Evolutionary conservation across 2,797 vertebrate genomes (phyloP), one percentile per base, ranked within the genome.

Genomic region (Dipus sagitta): DNA sequence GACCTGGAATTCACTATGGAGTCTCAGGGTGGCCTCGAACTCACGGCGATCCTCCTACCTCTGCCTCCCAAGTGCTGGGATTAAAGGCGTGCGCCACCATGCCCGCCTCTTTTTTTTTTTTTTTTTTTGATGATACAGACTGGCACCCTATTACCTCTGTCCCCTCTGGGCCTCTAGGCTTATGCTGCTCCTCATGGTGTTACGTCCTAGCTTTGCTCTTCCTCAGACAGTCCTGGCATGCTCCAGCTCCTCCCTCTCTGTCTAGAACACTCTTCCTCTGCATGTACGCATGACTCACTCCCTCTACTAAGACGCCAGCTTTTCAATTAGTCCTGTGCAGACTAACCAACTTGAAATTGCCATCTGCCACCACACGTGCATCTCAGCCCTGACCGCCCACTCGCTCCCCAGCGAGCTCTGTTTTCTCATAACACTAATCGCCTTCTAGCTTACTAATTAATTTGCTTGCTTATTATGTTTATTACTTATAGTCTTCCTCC

Each of bases 221-320:
- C 42, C 60, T 30, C 6, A 1, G 0, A 7, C 28, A 24, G 17
- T 32, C 52, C 20, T 2, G 23, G 58, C 8, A 0, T 38, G 15
- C 52, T 6, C 28, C 14, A 0, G 28, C 58, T 58, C 21, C 54
- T 13, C 32, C 34, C 1, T 30, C 0, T n/a, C 58, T 28, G 17
- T n/a, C 47, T 47, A 24, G 13, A 32, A 6, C 8, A 30, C 11
- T 54, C 32, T 60, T 82, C 47, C 30, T 68, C 47, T 21, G 0
- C 20, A 18, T 13, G 26, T 3, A 65, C 52, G 6, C 0, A 0
- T 8, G n/a, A 28, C 26, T 42, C 9, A 0, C 47, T 11, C n/a
- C 67, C 32, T 76, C 60, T 80, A 68, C 79, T 67, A 21, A 4
- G 20, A 12, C 34, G 47, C 11, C 28, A 24, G 6, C 47, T 17